These are phyloP conservation scores for Spinus pinus DNA, from an alignment of 2,797 vertebrate genomes.

Conservation along the genomic window DNA sequence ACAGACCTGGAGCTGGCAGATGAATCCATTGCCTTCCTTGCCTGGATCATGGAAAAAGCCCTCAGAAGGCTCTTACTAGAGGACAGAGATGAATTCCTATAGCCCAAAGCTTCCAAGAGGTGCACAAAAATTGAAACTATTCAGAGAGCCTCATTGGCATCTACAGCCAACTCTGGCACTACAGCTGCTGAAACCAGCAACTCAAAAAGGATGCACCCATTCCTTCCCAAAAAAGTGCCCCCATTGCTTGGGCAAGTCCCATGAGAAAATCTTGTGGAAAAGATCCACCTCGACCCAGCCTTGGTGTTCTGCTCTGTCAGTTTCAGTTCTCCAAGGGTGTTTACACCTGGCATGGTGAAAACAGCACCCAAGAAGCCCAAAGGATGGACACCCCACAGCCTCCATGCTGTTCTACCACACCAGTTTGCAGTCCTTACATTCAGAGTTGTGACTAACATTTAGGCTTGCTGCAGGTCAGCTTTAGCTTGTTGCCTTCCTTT, in stretches of 20 bases:
- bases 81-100: background rate
- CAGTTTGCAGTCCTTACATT: background rate
- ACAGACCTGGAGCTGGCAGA: background rate
- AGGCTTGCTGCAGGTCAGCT: background rate
- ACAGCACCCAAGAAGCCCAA: background rate
- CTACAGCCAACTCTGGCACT: background rate
- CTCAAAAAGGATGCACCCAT: background rate
- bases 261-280: background rate
- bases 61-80: background rate
- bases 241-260: background rate
- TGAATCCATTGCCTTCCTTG: background rate
- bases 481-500: background rate
- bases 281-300: background rate
- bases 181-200: rapidly evolving
- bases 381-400: background rate
- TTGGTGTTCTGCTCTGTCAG: background rate
- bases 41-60: background rate
- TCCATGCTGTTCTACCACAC: background rate
- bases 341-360: background rate
- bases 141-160: background rate
- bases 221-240: background rate
- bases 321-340: background rate
- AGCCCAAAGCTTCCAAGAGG: background rate
- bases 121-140: background rate
- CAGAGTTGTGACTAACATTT: background rate